Base-by-base conservation (phyloP, 2,888 invertebrate species). In the Empis stercorea region DNA sequence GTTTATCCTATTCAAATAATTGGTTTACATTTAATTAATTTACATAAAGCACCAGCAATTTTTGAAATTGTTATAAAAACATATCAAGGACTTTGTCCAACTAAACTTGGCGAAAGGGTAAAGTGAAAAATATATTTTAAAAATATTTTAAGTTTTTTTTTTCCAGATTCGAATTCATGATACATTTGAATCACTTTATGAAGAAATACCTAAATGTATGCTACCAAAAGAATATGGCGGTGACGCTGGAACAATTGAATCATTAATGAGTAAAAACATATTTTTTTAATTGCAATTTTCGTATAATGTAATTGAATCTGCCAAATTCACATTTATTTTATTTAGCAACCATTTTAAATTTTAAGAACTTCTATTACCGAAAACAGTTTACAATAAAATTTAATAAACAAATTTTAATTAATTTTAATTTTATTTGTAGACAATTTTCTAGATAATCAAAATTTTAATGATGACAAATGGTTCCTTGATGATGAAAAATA, bases 141-240 rank as follows among this genome's bases (percentile, higher is more conserved):
- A 4, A 34, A 34, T 13, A 32, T 32, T 32, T 10, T 13, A 34
- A n/a, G 13, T 7, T 27, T 6, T 27, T 2, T 27, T 11, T 10
- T 43, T 45, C 11, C 11, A 50, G 50, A 11, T 52, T 17, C 47
- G 45, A 14, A 38, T 52, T 10, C 52, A 52, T 42, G 42, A 46
- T 9, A 48, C 41, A 36, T 32, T 50, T 4, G 50, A 50, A 14
- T 32, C 34, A 11, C 32, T 52, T 9, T 20, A 23, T 20, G 66
- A 77, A 55, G 56, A 71, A 42, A 68, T 81, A 38, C 78, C 81
- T 0, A 71, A 72, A 55, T 70, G 73, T n/a, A 66, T 76, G 44
- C 61, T 82, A 39, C 81, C 81, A 1, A 66, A 63, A 14, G 81
- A 83, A 56, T 81, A 79, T 54, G 81, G 81, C 14, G 82, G 82